Percentiles rank a stretch among this genome's conserved stretches.
Conservation (phyloP, 2,113 vertebrate genomes). For the Oxygymnocypris stewartii region DNA sequence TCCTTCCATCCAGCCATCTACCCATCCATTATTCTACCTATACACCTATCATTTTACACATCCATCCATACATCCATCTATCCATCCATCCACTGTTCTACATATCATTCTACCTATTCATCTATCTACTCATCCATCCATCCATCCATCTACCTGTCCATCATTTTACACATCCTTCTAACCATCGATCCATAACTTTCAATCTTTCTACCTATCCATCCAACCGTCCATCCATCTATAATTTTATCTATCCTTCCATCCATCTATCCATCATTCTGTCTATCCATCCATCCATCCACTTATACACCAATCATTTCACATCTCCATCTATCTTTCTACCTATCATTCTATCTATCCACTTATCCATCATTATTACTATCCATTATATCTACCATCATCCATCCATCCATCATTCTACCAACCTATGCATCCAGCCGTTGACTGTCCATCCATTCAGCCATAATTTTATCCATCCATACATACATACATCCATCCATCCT, state of each 20-base stretch:
- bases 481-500: neutral
- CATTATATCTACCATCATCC: too few species aligned
- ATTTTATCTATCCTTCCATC: neutral
- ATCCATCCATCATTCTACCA: neutral
- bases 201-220: fast-evolving
- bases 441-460: neutral
- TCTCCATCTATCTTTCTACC: neutral
- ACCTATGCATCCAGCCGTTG: too few species aligned
- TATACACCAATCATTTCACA: too few species aligned
- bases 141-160: neutral
- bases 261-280: too few species aligned
- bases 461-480: neutral
- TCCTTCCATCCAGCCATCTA: fast-evolving
- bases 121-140: too few species aligned
- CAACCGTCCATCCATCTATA: neutral
- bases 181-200: too few species aligned
- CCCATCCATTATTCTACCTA: neutral
- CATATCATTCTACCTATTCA: neutral
- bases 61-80: fast-evolving
- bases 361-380: too few species aligned
- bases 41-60: neutral
- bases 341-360: neutral
- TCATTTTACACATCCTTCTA: neutral
- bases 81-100: neutral
- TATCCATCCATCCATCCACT: neutral